Conservation (phyloP, 30 jellyfish, hydroid and myxozoan species). For the Aurelia aurita complex sp. Pacific region DNA sequence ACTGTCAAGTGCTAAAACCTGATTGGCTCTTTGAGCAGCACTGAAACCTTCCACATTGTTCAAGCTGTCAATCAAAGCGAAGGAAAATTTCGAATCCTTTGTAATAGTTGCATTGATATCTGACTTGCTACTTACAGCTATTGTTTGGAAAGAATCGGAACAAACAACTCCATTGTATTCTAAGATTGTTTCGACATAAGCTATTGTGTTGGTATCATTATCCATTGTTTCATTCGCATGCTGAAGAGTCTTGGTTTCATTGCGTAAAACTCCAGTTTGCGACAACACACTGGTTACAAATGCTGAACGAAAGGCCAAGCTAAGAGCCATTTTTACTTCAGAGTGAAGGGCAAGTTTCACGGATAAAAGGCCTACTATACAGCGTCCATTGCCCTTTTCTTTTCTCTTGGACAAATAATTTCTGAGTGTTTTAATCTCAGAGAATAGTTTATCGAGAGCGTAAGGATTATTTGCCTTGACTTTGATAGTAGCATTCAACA, state of each 20-base stretch:
- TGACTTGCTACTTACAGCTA: background rate
- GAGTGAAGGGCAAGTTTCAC: background rate
- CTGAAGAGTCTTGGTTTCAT: background rate
- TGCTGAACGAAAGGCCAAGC: background rate
- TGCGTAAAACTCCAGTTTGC: background rate
- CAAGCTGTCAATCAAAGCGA: constrained; percentile 28
- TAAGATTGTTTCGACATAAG: background rate
- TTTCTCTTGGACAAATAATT: background rate
- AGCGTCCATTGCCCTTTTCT: background rate
- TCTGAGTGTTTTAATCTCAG: background rate
- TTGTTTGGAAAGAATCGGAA: background rate
- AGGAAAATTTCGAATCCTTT: constrained; percentile 10
- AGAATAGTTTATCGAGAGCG: background rate
- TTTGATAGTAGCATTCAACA: background rate
- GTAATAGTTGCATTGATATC: constrained; percentile 11
- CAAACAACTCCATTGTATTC: constrained; percentile 25
- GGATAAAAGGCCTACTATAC: background rate
- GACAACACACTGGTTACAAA: background rate
- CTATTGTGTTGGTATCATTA: background rate
- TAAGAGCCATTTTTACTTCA: background rate
- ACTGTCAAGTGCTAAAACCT: background rate
- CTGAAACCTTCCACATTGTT: constrained; percentile 65
- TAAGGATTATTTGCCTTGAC: background rate
- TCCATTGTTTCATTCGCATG: background rate
- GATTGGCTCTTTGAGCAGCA: constrained; percentile 32